Evolutionary conservation across 2,888 invertebrate species (phyloP).

Genomic region (Drosophila limbata): DNA sequence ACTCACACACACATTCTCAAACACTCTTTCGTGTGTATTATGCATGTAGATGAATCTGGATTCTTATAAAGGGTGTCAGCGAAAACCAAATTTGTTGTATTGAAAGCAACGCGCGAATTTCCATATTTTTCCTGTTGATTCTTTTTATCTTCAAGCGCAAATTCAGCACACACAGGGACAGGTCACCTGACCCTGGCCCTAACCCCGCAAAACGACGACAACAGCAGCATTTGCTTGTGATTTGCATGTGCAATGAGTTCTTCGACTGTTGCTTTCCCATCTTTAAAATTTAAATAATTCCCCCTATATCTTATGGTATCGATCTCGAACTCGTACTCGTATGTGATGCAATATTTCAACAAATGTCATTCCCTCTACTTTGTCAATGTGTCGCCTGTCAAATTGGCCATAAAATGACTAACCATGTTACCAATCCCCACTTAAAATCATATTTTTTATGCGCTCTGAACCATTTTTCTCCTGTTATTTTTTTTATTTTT

Average conservation of each 20-base stretch:
- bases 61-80: slow-evolving; percentile 28
- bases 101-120: slow-evolving; percentile 60
- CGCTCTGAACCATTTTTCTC: slow-evolving; percentile 45
- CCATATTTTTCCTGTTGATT: slow-evolving; percentile 37
- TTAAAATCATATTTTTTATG: slow-evolving; percentile 49
- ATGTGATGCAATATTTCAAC: slow-evolving; percentile 54
- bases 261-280: slow-evolving; percentile 10
- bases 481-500: slow-evolving; percentile 27
- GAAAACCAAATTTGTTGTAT: slow-evolving; percentile 54
- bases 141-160: slow-evolving; percentile 13
- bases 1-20: slow-evolving; percentile 8
- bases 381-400: slow-evolving; percentile 52
- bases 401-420: slow-evolving; percentile 62
- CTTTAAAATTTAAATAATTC: background rate
- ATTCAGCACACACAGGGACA: slow-evolving; percentile 45
- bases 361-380: slow-evolving; percentile 37
- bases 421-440: slow-evolving; percentile 18
- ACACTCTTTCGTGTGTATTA: slow-evolving; percentile 15
- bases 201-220: background rate
- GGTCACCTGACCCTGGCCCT: slow-evolving; percentile 23
- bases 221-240: slow-evolving; percentile 23
- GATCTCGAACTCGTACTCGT: too few species aligned
- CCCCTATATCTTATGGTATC: background rate
- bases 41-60: slow-evolving; percentile 25
- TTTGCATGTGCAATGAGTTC: slow-evolving; percentile 43